phyloP scores from a whole-genome alignment of 2,797 vertebrate genomes.

The Amblyopsis hoosieri region DNA sequence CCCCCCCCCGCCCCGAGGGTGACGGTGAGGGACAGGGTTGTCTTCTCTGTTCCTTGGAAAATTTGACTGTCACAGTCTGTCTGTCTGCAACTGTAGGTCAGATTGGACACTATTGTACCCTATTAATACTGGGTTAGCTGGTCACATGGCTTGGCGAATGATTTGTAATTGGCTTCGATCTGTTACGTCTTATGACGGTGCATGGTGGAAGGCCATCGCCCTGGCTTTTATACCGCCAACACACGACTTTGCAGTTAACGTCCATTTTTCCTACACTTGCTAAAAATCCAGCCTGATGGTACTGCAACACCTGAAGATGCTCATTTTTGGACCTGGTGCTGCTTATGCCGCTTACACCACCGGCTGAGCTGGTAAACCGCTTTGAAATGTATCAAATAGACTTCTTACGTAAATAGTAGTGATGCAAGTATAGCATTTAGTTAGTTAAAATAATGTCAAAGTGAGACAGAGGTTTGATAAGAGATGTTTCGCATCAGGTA shows the following conservation, averaged over 20 bases:
- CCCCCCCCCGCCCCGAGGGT: too few species aligned
- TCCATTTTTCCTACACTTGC: constrained; percentile 49
- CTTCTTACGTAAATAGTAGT: neutral
- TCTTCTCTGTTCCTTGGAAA: constrained; percentile 52
- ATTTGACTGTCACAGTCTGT: constrained; percentile 53
- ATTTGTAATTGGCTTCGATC: constrained; percentile 77
- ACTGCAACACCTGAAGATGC: constrained; percentile 64
- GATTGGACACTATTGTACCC: constrained; percentile 57
- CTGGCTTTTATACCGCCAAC: constrained; percentile 74
- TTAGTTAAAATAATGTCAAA: too few species aligned
- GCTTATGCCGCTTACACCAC: constrained; percentile 70
- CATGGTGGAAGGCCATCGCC: constrained; percentile 68
- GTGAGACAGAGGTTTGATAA: too few species aligned
- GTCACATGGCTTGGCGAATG: constrained; percentile 71
- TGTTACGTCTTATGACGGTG: constrained; percentile 72
- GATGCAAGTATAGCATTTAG: too few species aligned
- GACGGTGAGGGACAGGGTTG: constrained; percentile 51
- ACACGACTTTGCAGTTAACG: constrained; percentile 57
- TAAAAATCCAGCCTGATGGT: constrained; percentile 63
- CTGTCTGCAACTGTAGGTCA: constrained; percentile 60
- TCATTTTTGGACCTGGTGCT: constrained; percentile 69
- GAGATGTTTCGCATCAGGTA: neutral
- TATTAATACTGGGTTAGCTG: constrained; percentile 68
- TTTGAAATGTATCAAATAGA: constrained; percentile 20
- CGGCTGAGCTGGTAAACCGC: constrained; percentile 75